Evolutionary conservation across 2,113 vertebrate species (phyloP).

Genomic region (Nyctibius bracteatus): DNA sequence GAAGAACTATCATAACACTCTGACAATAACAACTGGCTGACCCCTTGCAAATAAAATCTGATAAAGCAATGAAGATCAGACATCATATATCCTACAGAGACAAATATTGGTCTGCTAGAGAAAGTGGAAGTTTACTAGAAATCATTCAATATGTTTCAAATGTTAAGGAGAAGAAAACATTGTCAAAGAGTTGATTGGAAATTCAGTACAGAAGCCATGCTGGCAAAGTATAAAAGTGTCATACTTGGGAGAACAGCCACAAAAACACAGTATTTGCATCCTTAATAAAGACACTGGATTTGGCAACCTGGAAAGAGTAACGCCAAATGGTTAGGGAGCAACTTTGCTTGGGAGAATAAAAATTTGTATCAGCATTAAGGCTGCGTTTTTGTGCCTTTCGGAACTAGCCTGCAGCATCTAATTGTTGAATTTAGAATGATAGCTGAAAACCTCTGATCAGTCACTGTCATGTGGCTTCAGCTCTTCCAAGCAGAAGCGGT

Average conservation of each 20-base stretch:
- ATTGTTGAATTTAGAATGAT: neutral
- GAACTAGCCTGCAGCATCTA: neutral
- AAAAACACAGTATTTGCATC: neutral
- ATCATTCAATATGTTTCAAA: neutral
- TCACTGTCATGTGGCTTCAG: neutral
- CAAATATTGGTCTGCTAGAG: neutral
- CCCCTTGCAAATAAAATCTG: neutral
- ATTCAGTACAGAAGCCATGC: neutral
- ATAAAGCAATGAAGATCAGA: slow-evolving; percentile 7
- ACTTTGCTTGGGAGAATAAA: neutral
- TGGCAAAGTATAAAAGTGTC: neutral
- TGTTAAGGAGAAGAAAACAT: neutral
- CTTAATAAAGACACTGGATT: neutral
- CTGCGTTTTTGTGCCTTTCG: neutral
- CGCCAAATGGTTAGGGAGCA: neutral
- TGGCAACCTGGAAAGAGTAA: neutral
- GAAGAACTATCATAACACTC: neutral
- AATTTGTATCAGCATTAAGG: neutral
- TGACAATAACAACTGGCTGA: neutral
- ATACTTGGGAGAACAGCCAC: neutral
- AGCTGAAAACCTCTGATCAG: neutral
- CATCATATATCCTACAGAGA: neutral
- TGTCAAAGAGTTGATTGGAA: neutral
- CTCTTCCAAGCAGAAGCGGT: neutral
- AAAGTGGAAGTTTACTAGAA: neutral